Base-by-base conservation (phyloP, 2,888 invertebrate species). In the Schrankia costaestrigalis region DNA sequence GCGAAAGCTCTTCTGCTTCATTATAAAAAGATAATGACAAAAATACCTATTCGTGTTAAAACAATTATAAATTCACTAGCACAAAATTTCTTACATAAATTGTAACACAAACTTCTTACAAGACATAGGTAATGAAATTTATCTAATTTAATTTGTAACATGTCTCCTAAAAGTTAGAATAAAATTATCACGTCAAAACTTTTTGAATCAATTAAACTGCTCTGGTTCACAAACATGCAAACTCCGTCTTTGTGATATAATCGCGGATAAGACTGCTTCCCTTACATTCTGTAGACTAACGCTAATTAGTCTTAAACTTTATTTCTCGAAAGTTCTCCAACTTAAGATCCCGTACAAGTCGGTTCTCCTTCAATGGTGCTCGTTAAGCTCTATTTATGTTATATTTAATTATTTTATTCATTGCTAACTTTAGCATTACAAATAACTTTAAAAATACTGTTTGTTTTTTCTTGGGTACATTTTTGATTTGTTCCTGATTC, bases 331-430 rank as follows among this genome's bases (percentile, higher is more conserved):
- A 53, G 41, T 46, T 50, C 42, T 41, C 33, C 5, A 46, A 43
- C 44, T 46, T 32, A 25, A 46, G 41, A 48, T 47, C 40, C 46
- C 28, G 31, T 17, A 19, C 30, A 51, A 57, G 47, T 58, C 35
- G 43, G 41, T 50, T 51, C 42, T 49, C 24, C 35, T 49, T 53
- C 45, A 56, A 45, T 56, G 50, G 40, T 31, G 35, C 44, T 55
- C 50, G 46, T 59, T 53, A 49, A 51, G 39, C 40, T 41, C 21
- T 46, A 43, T 52, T 50, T 56, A 50, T 51, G 36, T 40, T 18
- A 10, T 24, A 28, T 30, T 35, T 45, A 38, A 42, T 47, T 45
- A 39, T 54, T 18, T 8, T 18, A 8, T 18, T 8, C 6, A 8
- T 3, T 18, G n/a, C n/a, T 8, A 18, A 3, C n/a, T n/a, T n/a